Evolutionary conservation across 2,797 vertebrate species (phyloP).

Genomic region (Scarus forsteni): DNA sequence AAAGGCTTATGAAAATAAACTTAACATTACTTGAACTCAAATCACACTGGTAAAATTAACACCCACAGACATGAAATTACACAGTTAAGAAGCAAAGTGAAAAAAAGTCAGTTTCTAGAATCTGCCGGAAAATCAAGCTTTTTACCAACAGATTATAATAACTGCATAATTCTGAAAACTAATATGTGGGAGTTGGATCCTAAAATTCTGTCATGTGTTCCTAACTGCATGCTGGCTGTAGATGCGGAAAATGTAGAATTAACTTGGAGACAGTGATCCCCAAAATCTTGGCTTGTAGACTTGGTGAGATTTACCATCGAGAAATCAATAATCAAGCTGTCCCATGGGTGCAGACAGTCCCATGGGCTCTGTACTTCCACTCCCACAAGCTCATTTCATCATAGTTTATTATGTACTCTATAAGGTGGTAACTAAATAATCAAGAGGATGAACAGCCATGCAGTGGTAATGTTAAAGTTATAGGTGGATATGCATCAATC

Average conservation of each 20-base stretch:
- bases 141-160: not conserved
- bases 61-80: not conserved
- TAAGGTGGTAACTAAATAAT: constrained; percentile 28
- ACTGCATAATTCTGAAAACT: too few species aligned
- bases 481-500: not conserved
- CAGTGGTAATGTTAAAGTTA: not conserved
- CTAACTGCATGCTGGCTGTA: too few species aligned
- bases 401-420: constrained; percentile 33
- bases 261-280: too few species aligned
- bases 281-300: too few species aligned
- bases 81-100: not conserved
- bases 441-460: not conserved
- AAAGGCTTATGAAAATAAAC: not conserved
- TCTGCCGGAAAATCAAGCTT: too few species aligned
- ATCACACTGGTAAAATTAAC: not conserved
- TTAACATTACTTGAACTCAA: not conserved
- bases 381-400: constrained; percentile 39
- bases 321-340: constrained; percentile 53
- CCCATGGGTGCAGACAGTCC: constrained; percentile 39
- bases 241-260: too few species aligned
- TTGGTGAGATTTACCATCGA: constrained; percentile 7
- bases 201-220: too few species aligned
- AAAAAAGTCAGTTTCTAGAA: too few species aligned
- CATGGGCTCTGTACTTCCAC: constrained; percentile 14
- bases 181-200: too few species aligned